phyloP scores from a whole-genome alignment of 2,888 invertebrate species.

The Neoitamus cyanurus region DNA sequence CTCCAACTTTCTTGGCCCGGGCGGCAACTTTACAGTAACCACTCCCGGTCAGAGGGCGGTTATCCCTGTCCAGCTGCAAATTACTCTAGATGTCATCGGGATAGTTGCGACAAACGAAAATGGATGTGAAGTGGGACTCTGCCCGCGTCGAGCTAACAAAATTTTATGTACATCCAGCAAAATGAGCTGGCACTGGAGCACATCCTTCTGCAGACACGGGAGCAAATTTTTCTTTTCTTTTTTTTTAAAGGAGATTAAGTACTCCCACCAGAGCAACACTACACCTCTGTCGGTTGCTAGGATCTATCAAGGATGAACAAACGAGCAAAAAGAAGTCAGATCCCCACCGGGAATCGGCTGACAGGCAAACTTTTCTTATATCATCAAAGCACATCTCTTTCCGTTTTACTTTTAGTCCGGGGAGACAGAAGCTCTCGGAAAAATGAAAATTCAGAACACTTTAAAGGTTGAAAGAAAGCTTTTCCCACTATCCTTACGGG shows the following conservation, averaged over 20 bases:
- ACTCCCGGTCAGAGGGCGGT: neutral
- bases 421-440: neutral
- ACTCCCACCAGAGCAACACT: neutral
- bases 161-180: neutral
- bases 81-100: neutral
- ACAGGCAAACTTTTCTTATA: neutral
- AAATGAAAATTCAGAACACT: neutral
- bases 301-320: neutral
- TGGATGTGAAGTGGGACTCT: neutral
- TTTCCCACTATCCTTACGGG: neutral
- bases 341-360: neutral
- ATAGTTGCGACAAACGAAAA: neutral
- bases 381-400: neutral
- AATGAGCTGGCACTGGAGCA: neutral
- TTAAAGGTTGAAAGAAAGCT: neutral
- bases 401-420: neutral
- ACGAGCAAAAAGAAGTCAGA: neutral
- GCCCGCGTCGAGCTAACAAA: neutral
- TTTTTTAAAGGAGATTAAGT: neutral
- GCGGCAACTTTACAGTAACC: neutral
- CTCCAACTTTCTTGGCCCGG: neutral
- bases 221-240: neutral
- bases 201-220: neutral
- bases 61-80: neutral
- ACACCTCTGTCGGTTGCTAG: neutral